Conservation (phyloP, 1,140 invertebrate genomes). For the Drosophila athabasca region DNA sequence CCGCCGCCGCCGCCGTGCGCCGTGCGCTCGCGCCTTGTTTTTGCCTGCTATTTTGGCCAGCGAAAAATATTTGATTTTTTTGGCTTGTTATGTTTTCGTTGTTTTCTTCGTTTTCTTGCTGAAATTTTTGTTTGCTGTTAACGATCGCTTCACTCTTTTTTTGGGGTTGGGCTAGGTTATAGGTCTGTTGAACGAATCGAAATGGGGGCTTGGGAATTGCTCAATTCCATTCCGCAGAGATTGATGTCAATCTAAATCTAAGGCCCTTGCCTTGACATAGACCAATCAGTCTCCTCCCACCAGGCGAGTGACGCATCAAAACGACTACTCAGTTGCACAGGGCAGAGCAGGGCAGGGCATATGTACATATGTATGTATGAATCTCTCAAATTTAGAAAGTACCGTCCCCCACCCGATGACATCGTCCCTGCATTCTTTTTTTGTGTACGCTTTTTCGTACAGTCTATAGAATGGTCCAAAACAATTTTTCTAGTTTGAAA, state of each 20-base stretch:
- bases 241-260: slow-evolving; percentile 38
- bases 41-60: slow-evolving; percentile 15
- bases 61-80: slow-evolving; percentile 39
- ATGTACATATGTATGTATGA: no score
- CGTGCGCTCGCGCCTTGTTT: neutral
- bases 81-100: slow-evolving; percentile 29
- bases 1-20: no score
- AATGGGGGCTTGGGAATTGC: slow-evolving; percentile 48
- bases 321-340: no score
- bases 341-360: no score
- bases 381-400: no score
- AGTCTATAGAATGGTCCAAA: no score
- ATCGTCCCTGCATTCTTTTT: no score
- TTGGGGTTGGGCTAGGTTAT: slow-evolving; percentile 76
- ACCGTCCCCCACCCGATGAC: no score
- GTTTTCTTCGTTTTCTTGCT: slow-evolving; percentile 34
- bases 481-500: no score
- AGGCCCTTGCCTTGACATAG: slow-evolving; percentile 68
- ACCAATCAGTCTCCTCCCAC: neutral
- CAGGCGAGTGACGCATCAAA: no score
- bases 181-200: slow-evolving; percentile 55
- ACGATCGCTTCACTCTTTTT: slow-evolving; percentile 22
- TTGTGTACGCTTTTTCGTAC: neutral
- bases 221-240: slow-evolving; percentile 44
- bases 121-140: slow-evolving; percentile 39